Percentiles rank a stretch among this genome's conserved stretches.
Conservation (phyloP, 2,888 invertebrate genomes). For the Caenorhabditis zanzibari region DNA sequence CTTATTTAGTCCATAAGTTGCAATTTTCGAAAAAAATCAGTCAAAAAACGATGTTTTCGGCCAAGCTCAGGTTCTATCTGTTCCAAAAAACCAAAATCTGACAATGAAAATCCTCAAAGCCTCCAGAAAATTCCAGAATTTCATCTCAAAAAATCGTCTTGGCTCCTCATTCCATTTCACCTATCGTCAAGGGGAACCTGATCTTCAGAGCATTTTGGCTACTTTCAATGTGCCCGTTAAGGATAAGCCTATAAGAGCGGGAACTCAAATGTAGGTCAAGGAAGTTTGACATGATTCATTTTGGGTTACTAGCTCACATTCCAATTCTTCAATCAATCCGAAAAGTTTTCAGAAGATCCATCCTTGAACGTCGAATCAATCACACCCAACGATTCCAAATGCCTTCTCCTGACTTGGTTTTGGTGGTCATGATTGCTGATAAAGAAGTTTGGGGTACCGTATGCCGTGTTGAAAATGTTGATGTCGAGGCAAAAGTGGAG, state of each 20-base stretch:
- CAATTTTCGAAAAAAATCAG: neutral
- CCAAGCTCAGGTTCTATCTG: neutral
- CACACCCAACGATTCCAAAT: slow-evolving; percentile 50
- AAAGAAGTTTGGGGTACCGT: slow-evolving; percentile 49
- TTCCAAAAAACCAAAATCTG: neutral
- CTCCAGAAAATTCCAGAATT: slow-evolving; percentile 19
- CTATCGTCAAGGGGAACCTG: slow-evolving; percentile 22
- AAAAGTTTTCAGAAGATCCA: slow-evolving; percentile 42
- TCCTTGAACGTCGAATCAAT: slow-evolving; percentile 20
- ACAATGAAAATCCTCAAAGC: neutral
- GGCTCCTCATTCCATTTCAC: slow-evolving; percentile 46
- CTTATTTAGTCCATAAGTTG: too few relatives aligned
- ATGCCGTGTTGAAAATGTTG: slow-evolving; percentile 20
- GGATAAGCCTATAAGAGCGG: slow-evolving; percentile 24
- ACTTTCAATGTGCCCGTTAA: slow-evolving; percentile 1
- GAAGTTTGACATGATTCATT: neutral
- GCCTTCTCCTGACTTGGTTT: neutral
- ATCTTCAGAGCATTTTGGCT: slow-evolving; percentile 13
- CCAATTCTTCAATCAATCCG: too few relatives aligned
- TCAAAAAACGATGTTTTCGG: neutral
- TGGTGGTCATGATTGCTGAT: slow-evolving; percentile 44
- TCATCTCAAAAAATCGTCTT: slow-evolving; percentile 15
- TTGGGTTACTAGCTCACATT: too few relatives aligned
- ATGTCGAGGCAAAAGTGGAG: slow-evolving; percentile 45
- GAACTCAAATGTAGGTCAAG: slow-evolving; percentile 22